Conservation (phyloP, 1,140 invertebrate species). For the Stenopsyche tienmushanensis region DNA sequence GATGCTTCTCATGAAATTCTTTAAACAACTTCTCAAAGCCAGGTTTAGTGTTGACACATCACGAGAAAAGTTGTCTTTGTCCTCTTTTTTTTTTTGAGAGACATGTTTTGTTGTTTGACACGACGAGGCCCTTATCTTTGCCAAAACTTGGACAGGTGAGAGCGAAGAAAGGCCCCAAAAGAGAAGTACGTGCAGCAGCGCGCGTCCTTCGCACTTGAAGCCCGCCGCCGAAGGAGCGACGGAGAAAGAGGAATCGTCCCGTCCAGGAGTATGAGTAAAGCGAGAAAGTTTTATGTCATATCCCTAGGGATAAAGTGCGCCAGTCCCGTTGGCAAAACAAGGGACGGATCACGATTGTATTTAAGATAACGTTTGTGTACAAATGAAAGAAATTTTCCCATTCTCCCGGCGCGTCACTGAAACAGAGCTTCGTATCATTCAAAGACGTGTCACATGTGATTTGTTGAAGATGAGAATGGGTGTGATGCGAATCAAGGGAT, state of each 20-base stretch:
- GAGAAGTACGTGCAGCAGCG: background rate
- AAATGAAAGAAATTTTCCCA: slow-evolving; percentile 15
- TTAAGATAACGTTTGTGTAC: slow-evolving; percentile 10
- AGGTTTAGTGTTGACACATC: background rate
- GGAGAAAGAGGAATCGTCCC: background rate
- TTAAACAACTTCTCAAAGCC: background rate
- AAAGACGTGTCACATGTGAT: background rate
- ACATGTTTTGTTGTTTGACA: slow-evolving; percentile 25
- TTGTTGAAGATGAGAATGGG: background rate
- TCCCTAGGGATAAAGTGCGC: background rate
- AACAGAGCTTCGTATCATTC: slow-evolving; percentile 2
- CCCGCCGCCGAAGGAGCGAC: background rate
- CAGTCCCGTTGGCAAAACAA: slow-evolving; percentile 5
- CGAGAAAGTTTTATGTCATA: background rate
- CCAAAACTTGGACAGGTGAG: slow-evolving; percentile 24
- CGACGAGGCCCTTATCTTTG: slow-evolving; percentile 13
- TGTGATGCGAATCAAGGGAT: too few relatives aligned
- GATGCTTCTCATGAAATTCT: background rate
- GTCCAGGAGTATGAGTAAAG: background rate
- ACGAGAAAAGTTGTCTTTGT: background rate
- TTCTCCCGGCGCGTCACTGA: background rate
- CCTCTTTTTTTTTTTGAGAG: slow-evolving; percentile 3
- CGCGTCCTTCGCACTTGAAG: background rate
- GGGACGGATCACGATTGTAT: slow-evolving; percentile 4
- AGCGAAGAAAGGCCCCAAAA: background rate